A percentile compares a stretch with the other conserved stretches of the same genome.
These are phyloP conservation scores for Petrosia ficiformis DNA, from an alignment of 37 sponge, comb jelly and placozoan species.

Conservation along the genomic window DNA sequence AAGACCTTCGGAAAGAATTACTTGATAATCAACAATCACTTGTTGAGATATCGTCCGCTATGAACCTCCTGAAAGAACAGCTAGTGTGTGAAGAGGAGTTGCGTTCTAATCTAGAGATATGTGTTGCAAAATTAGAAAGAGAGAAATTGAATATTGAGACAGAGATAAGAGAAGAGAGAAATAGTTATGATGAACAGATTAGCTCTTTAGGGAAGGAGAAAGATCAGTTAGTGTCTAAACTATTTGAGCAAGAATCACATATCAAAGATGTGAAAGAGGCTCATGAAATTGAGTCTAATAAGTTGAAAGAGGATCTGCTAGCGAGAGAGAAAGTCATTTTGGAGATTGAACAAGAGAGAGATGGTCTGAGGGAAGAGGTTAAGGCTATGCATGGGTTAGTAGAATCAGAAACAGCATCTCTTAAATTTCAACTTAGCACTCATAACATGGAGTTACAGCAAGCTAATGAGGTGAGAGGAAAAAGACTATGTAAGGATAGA, in stretches of 20 bases:
- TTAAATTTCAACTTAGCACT: conserved; percentile 65
- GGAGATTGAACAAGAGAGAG: conserved; percentile 34
- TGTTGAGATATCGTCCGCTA: no score
- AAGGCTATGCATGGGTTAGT: conserved; percentile 25
- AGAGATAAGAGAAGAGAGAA: neutral
- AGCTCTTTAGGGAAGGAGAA: neutral
- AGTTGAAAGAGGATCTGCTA: conserved; percentile 16
- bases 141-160: neutral
- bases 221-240: neutral
- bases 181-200: neutral
- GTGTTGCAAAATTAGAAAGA: neutral
- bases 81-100: no score
- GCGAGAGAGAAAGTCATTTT: conserved; percentile 2
- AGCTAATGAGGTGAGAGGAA: conserved; percentile 45
- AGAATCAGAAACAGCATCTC: conserved; percentile 40
- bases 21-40: no score
- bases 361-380: conserved; percentile 31
- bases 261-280: no score
- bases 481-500: no score
- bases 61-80: no score
- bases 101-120: neutral
- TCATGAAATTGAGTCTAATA: neutral
- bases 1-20: no score
- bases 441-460: conserved; percentile 47
- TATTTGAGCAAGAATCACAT: no score